These are phyloP conservation scores for Macrophya alboannulata DNA, from an alignment of 2,888 invertebrate genomes.

Conservation along the genomic window DNA sequence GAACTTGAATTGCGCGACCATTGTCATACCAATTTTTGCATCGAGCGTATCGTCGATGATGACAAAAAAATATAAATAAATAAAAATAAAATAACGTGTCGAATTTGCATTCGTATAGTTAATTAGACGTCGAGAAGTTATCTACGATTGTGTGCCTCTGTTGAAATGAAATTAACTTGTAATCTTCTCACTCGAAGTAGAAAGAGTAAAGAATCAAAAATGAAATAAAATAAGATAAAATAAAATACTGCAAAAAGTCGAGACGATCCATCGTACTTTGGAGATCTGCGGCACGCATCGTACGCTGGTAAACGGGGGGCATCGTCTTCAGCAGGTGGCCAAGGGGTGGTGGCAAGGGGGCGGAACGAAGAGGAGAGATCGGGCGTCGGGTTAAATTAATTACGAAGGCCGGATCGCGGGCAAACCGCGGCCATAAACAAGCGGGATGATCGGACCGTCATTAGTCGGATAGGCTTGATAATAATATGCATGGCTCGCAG, in stretches of 20 bases:
- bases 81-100: too few relatives aligned
- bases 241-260: conserved; percentile 12
- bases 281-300: conserved; percentile 25
- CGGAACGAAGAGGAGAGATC: conserved; percentile 39
- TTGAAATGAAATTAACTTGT: conserved; percentile 34
- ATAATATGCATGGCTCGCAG: conserved; percentile 71
- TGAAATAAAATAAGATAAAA: neutral
- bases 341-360: conserved; percentile 45
- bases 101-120: conserved; percentile 36
- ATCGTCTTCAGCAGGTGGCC: conserved; percentile 49
- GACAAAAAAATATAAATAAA: too few relatives aligned
- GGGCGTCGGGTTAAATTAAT: conserved; percentile 72
- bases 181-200: conserved; percentile 16
- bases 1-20: conserved; percentile 26
- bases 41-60: conserved; percentile 25
- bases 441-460: conserved; percentile 73
- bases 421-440: conserved; percentile 73
- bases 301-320: conserved; percentile 29
- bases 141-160: conserved; percentile 17
- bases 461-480: conserved; percentile 72
- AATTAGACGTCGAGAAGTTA: neutral
- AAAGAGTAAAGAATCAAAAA: neutral
- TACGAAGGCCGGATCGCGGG: conserved; percentile 69
- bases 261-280: conserved; percentile 12
- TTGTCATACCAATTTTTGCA: conserved; percentile 30